These are phyloP conservation scores for Drosophila tani DNA, from an alignment of 1,140 invertebrate species.

Conservation along the genomic window DNA sequence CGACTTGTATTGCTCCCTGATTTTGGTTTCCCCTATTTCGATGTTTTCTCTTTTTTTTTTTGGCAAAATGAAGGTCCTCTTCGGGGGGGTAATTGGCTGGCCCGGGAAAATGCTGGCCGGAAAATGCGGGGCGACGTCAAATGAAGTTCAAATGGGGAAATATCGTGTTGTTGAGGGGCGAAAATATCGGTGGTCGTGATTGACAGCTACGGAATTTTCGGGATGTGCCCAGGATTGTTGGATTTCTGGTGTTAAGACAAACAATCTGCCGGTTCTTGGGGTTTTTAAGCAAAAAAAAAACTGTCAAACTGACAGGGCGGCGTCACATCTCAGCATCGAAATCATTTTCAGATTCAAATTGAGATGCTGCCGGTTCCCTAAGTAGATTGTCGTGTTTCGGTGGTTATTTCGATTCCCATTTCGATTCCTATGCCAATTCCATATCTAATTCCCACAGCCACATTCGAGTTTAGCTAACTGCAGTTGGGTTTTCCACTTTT, in stretches of 20 bases:
- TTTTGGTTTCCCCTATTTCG: not conserved
- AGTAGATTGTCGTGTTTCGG: constrained; percentile 70
- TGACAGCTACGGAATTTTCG: constrained; percentile 59
- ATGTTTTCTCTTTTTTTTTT: constrained; percentile 6
- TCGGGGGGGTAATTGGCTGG: constrained; percentile 64
- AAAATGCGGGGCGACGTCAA: constrained; percentile 51
- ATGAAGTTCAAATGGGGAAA: constrained; percentile 61
- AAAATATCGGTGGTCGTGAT: constrained; percentile 54
- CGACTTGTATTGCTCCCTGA: constrained; percentile 13
- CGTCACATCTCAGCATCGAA: constrained; percentile 4
- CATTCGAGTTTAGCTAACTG: constrained; percentile 23
- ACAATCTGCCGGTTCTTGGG: constrained; percentile 70
- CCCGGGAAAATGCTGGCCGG: constrained; percentile 1
- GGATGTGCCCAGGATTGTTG: constrained; percentile 8
- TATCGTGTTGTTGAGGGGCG: constrained; percentile 15
- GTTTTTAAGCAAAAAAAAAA: constrained; percentile 46
- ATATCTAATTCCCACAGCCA: constrained; percentile 7
- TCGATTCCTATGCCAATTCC: constrained; percentile 6
- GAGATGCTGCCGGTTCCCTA: constrained; percentile 27
- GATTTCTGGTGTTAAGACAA: constrained; percentile 65
- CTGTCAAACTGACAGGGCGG: constrained; percentile 66
- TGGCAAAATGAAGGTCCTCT: not conserved
- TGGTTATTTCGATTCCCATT: constrained; percentile 43
- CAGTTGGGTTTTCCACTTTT: constrained; percentile 33
- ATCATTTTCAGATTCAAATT: constrained; percentile 28